Conservation (phyloP, 2,113 vertebrate species). For the Salvelinus sp. region DNA sequence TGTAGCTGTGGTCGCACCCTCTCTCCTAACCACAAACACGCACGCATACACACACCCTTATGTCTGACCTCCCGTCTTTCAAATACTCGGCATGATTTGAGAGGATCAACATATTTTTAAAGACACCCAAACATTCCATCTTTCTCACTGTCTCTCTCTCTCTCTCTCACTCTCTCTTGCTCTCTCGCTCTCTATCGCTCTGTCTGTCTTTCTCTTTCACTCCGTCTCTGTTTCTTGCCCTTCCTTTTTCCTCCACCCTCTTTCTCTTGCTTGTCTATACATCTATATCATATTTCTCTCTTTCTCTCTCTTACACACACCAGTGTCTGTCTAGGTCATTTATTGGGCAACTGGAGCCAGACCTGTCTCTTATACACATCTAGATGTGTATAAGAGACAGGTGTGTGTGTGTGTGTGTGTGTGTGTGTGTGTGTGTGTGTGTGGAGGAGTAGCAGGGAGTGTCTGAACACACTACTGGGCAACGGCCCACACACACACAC, state of each 20-base stretch:
- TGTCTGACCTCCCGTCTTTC: background rate
- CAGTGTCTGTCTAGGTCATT: conserved; percentile 2
- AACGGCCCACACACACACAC: background rate
- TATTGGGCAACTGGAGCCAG: background rate
- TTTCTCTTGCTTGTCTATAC: background rate
- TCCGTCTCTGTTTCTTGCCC: background rate
- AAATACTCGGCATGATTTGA: background rate
- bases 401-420: conserved; percentile 34
- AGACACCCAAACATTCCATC: background rate
- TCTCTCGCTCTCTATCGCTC: conserved; percentile 2
- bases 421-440: conserved; percentile 37
- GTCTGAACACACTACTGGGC: conserved; percentile 35
- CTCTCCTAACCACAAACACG: background rate
- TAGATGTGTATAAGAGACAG: too few species aligned
- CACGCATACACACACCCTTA: background rate
- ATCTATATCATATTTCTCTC: background rate
- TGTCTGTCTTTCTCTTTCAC: conserved; percentile 1
- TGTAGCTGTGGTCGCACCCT: conserved; percentile 6
- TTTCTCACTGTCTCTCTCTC: background rate
- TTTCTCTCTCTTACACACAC: background rate
- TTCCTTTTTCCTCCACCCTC: too few species aligned
- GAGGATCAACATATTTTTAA: too few species aligned
- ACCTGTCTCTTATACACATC: too few species aligned
- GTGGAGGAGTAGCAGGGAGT: conserved; percentile 43
- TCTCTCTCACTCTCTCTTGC: background rate